Evolutionary conservation across 1,140 invertebrate species (phyloP), one percentile per base, ranked within the genome.

Genomic region (Lepidurus arcticus): DNA sequence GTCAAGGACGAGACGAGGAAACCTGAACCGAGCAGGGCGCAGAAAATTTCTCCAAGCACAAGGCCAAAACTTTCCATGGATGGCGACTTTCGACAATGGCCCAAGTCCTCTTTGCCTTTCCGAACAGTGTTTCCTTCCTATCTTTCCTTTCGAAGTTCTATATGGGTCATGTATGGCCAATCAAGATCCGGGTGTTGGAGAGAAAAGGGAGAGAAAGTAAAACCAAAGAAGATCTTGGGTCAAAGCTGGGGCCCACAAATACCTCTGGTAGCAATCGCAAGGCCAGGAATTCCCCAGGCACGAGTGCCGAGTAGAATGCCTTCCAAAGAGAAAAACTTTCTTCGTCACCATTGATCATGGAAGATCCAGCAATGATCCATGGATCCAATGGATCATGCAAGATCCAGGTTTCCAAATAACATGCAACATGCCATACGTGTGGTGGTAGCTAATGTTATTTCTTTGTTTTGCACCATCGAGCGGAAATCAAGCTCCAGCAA

Each of bases 181-280:
- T 21, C 53, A 21, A 65, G 53, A 65, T 65, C 53, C 53, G 53
- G 53, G 4, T 65, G 13, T 65, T 9, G 0, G 21, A 21, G 53
- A 21, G 53, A 47, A 47, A 47, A 47, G 45, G 45, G 16, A 65
- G 53, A 65, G 53, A 65, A 65, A 65, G 53, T 65, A 65, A 65
- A 65, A 65, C 34, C 34, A 34, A 34, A 34, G 26, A 26, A 26
- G 34, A 34, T 34, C 34, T 34, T 34, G 34, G 34, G 34, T 34
- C 34, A 34, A 34, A 34, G 34, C 34, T 34, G 3, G 34, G 34
- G 3, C 34, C 34, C 34, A 34, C 34, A 34, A 34, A 34, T 2
- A 34, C 34, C 34, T 34, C 34, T 34, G 34, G 34, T 3, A 34
- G 3, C 34, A 34, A 34, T 34, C 53, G 16, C 45, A 47, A 16